Base-by-base conservation (phyloP, 1,140 invertebrate species). In the Drosophila subpulchrella region DNA sequence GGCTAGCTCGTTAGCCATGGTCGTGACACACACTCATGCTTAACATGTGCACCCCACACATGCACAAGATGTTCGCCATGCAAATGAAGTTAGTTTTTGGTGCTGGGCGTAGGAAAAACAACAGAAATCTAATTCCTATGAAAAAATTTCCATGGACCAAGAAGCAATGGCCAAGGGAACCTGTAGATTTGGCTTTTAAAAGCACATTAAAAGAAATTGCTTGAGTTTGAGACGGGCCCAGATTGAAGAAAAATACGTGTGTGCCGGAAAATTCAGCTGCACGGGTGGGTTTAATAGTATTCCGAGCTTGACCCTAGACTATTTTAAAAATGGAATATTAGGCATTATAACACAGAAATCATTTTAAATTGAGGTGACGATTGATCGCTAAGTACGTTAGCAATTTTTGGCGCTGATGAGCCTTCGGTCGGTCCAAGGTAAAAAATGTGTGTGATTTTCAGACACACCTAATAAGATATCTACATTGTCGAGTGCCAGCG, bases 31-130 rank as follows among this genome's bases (percentile, higher is more conserved):
- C 46, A 48, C 63, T 41, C 30, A 47, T 36, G 68, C 48, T 20
- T 3, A 8, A 27, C 27, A 30, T 30, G 34, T 12, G 11, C 2
- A 24, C 17, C 17, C 70, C 38, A 59, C 59, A 48, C 39, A 46
- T 71, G 59, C 75, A 75, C 75, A 78, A 85, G 68, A 77, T 70
- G 67, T 50, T 53, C 27, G 50, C 47, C 73, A 86, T 86, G 78
- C 75, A 88, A 88, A 88, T 88, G 75, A 83, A 88, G 83, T 88
- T 89, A 83, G 84, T 89, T 88, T 88, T 83, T 77, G 84, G 67
- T 78, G 79, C 68, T 38, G 47, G 59, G 77, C 74, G 80, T 66
- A 71, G 63, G 63, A 79, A 82, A 86, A 88, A 79, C 75, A 86
- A 88, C 70, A 82, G 65, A 82, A 75, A 75, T 63, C 82, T 66